Percentiles rank a stretch among this genome's conserved stretches.
These are phyloP conservation scores for Xanthorhoe spadicearia DNA, from an alignment of 2,888 invertebrate genomes.

Conservation along the genomic window DNA sequence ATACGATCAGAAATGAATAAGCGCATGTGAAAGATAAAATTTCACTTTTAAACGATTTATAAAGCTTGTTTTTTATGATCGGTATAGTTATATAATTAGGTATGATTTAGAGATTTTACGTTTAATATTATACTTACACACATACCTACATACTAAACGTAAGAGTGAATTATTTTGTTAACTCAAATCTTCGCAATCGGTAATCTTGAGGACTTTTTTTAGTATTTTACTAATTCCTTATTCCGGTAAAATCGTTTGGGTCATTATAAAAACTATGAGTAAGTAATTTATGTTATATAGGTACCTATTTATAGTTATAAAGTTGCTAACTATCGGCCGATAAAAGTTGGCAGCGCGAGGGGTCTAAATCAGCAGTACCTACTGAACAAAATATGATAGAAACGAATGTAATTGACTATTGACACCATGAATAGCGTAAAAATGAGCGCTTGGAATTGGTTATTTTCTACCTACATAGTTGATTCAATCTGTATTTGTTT, in stretches of 20 bases:
- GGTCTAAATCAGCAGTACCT: not conserved
- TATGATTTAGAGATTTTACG: not conserved
- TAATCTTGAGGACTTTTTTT: too few species aligned
- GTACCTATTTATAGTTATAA: too few species aligned
- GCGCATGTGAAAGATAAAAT: conserved; percentile 24
- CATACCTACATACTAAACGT: not conserved
- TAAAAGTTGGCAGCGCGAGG: too few species aligned
- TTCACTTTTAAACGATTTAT: conserved; percentile 37
- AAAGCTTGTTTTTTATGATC: conserved; percentile 25
- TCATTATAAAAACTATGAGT: too few species aligned
- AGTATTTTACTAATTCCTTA: too few species aligned
- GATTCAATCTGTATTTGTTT: not conserved
- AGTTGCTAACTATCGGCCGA: too few species aligned
- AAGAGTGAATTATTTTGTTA: too few species aligned
- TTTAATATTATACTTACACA: too few species aligned
- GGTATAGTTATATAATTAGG: conserved; percentile 5
- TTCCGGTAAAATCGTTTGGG: too few species aligned
- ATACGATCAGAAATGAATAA: conserved; percentile 34
- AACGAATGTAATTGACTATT: not conserved
- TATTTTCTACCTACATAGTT: too few species aligned
- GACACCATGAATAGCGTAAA: not conserved
- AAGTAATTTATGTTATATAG: too few species aligned
- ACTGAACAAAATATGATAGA: not conserved
- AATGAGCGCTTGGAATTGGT: not conserved
- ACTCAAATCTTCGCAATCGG: too few species aligned